Conservation (phyloP, 2,113 vertebrate species). For the Bubo scandiacus region DNA sequence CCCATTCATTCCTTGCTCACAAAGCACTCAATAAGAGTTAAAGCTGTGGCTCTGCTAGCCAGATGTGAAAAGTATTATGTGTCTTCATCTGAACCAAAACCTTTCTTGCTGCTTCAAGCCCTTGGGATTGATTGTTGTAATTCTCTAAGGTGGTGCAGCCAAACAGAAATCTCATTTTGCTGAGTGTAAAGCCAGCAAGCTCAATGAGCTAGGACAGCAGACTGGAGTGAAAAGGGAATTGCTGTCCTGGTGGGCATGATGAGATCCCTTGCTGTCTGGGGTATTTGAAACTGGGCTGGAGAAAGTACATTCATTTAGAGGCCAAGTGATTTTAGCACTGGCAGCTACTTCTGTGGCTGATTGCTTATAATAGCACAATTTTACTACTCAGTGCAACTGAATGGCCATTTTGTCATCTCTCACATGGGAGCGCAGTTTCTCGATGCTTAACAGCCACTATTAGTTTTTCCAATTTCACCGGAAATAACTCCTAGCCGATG, state of each 20-base stretch:
- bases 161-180: conserved; percentile 26
- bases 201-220: neutral
- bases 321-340: neutral
- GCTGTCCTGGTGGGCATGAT: neutral
- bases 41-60: neutral
- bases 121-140: neutral
- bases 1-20: neutral
- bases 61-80: neutral
- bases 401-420: neutral
- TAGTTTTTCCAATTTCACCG: neutral
- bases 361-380: neutral
- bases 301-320: conserved; percentile 74
- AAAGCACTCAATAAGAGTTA: neutral
- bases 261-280: neutral
- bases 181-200: neutral
- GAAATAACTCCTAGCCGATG: neutral
- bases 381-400: neutral
- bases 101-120: neutral
- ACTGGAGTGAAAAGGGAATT: neutral
- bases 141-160: neutral
- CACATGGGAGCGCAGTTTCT: fast-evolving
- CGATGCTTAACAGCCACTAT: neutral
- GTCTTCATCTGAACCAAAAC: neutral
- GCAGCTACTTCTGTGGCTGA: neutral
- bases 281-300: neutral